phyloP scores from a whole-genome alignment of 2,113 vertebrate species.

The Macroglossus sobrinus region DNA sequence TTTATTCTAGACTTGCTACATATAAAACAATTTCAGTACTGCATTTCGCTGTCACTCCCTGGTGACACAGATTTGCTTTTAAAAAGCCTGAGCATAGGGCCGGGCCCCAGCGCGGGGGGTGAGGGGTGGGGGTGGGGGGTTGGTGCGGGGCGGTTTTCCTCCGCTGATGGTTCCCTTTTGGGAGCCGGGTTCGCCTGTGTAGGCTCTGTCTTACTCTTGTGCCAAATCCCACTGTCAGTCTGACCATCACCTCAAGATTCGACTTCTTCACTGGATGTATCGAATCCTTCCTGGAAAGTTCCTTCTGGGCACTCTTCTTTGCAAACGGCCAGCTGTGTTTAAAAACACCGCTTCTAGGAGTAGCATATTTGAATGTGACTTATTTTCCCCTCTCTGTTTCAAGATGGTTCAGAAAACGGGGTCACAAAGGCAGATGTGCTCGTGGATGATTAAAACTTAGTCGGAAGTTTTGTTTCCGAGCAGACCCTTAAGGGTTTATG shows the following conservation, averaged over 20 bases:
- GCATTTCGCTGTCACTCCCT: rapidly evolving
- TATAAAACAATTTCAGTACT: no score
- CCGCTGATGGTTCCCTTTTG: rapidly evolving
- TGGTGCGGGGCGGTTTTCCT: background rate
- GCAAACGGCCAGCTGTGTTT: background rate
- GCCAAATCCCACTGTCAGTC: rapidly evolving
- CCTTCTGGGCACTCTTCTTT: background rate
- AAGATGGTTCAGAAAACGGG: background rate
- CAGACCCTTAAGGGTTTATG: rapidly evolving
- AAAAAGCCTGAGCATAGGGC: background rate
- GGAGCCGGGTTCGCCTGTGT: rapidly evolving
- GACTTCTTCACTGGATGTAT: rapidly evolving
- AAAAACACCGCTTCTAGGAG: background rate
- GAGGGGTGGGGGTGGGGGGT: no score
- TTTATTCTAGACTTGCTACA: background rate
- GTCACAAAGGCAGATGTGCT: background rate
- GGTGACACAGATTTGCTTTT: rapidly evolving
- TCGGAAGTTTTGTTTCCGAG: rapidly evolving
- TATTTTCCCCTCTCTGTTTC: background rate
- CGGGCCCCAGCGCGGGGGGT: no score
- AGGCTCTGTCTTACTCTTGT: background rate
- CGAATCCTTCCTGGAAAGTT: rapidly evolving
- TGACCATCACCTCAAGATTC: rapidly evolving
- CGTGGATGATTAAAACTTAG: rapidly evolving
- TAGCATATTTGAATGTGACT: background rate